Base-by-base conservation (phyloP, 1,140 invertebrate species). In the Bombus superbus region DNA sequence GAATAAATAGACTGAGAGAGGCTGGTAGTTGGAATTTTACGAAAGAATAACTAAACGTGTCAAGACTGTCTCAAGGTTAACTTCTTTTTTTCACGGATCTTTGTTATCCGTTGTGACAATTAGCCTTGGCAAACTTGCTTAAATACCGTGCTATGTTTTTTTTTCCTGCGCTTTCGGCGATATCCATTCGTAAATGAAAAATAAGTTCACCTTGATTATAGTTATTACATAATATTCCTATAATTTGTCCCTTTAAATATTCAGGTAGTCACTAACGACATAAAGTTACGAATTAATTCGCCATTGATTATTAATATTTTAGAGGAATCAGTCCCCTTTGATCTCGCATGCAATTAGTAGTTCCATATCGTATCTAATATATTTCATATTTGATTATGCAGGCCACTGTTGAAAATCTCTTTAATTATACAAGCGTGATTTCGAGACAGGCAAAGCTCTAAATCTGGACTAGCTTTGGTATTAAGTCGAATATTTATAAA, bases 261-360 rank as follows among this genome's bases (percentile, higher is more conserved):
- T 47, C 25, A 40, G n/a, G 3, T 28, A 11, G 42, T 47, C 22
- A 0, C 28, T 32, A 47, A 73, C 6, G 42, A 44, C 3, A 32
- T 44, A 13, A 44, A 44, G 15, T 22, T 73, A 22, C n/a, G 32
- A n/a, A n/a, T 72, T 44, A 32, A 47, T 73, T 22, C 15, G 9
- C n/a, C n/a, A 22, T 25, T 5, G 28, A 73, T 73, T 73, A 73
- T 73, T 73, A 73, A 71, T 22, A 4, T 73, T 72, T n/a, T 73
- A 47, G n/a, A 32, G 22, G 44, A 44, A n/a, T 44, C 15, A 47
- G 15, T 73, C 8, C 42, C 4, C 28, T 73, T 73, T 73, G 71
- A 73, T 73, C 3, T 6, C 40, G 6, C 42, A 42, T 42, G 69
- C 25, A 42, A 42, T 73, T 40, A 71, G 40, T 71, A 42, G 25